These are phyloP conservation scores for Euproctis similis DNA, from an alignment of 2,888 invertebrate species.

Conservation along the genomic window DNA sequence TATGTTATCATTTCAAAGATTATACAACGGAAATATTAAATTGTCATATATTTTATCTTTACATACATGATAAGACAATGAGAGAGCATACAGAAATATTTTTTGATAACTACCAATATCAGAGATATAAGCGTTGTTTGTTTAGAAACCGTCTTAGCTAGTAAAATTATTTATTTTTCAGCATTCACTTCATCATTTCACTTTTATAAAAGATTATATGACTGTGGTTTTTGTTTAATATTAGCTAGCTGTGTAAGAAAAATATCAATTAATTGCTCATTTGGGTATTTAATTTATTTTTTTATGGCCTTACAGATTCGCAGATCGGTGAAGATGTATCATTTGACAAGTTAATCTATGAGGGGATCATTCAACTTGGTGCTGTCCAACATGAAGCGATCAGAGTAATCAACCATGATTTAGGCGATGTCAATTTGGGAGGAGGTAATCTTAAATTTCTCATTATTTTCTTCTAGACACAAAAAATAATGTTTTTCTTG, in stretches of 20 bases:
- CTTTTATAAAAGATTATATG: background rate
- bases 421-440: conserved; percentile 28
- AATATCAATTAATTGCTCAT: background rate
- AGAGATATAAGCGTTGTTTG: too few species aligned
- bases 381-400: conserved; percentile 45
- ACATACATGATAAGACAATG: background rate
- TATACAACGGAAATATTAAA: too few species aligned
- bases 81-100: too few species aligned
- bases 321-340: conserved; percentile 17
- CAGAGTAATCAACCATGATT: conserved; percentile 32
- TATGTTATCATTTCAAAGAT: too few species aligned
- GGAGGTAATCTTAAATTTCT: conserved; percentile 45
- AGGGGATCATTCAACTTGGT: conserved; percentile 33
- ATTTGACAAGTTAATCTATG: conserved; percentile 46
- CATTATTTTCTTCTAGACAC: too few species aligned
- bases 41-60: background rate
- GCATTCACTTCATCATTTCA: too few species aligned
- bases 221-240: conserved; percentile 43
- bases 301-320: conserved; percentile 16
- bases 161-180: background rate
- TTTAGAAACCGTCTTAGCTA: too few species aligned
- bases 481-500: too few species aligned
- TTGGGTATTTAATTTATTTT: background rate
- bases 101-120: too few species aligned
- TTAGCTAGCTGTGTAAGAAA: too few species aligned